Evolutionary conservation across 2,113 vertebrate genomes (phyloP).

Genomic region (Tachycineta bicolor): DNA sequence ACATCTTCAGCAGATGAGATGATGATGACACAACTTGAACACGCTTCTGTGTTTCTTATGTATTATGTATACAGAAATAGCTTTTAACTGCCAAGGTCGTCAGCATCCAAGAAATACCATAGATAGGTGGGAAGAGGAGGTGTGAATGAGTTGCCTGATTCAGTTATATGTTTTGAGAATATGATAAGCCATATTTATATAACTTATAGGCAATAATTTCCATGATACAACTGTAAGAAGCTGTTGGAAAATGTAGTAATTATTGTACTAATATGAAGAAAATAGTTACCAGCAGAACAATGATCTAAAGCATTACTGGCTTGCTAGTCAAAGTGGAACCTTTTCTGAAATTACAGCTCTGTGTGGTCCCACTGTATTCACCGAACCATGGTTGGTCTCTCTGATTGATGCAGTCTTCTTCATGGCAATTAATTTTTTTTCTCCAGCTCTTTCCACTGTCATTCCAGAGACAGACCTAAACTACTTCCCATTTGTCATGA

Average conservation of each 20-base stretch:
- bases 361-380: background rate
- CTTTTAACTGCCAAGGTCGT: background rate
- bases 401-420: background rate
- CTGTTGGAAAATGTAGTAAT: background rate
- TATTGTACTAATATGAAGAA: background rate
- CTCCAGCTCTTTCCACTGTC: background rate
- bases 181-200: background rate
- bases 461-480: background rate
- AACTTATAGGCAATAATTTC: background rate
- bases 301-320: background rate
- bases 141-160: background rate
- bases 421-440: background rate
- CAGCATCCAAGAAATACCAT: constrained; percentile 14
- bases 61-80: background rate
- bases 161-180: background rate
- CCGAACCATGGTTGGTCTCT: background rate
- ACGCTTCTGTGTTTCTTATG: background rate
- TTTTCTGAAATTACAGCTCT: background rate
- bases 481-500: background rate
- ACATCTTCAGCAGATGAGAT: background rate
- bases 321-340: background rate
- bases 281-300: background rate
- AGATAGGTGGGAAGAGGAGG: constrained; percentile 15
- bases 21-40: constrained; percentile 5
- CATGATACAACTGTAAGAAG: background rate